phyloP scores from a whole-genome alignment of 1,140 invertebrate genomes.

The Procambarus virginalis region DNA sequence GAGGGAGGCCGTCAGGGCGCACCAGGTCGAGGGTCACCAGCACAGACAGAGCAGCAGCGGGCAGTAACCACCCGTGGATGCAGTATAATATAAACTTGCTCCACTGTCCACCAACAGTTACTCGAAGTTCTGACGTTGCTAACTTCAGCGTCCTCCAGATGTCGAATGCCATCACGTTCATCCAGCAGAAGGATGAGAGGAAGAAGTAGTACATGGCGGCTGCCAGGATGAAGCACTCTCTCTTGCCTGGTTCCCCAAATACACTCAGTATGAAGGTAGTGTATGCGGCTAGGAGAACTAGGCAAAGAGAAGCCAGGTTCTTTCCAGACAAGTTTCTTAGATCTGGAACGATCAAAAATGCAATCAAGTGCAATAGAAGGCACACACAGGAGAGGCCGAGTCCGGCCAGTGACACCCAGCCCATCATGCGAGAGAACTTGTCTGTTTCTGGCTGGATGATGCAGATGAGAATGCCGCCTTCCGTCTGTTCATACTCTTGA shows the following conservation, averaged over 20 bases:
- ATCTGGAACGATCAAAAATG: constrained; percentile 75
- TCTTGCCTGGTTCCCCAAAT: constrained; percentile 70
- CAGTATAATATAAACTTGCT: constrained; percentile 77
- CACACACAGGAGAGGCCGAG: constrained; percentile 76
- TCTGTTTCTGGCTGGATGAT: constrained; percentile 71
- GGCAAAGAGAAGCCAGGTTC: constrained; percentile 76
- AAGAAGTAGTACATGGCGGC: constrained; percentile 94
- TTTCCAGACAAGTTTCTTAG: constrained; percentile 77
- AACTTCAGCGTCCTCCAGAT: constrained; percentile 80
- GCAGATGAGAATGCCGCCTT: constrained; percentile 72
- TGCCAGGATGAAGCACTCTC: constrained; percentile 78
- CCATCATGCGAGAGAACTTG: constrained; percentile 75
- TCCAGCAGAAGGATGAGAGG: constrained; percentile 95
- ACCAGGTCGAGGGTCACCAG: constrained; percentile 76
- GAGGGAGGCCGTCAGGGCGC: constrained; percentile 72
- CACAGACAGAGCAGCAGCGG: constrained; percentile 75
- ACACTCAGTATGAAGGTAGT: constrained; percentile 75
- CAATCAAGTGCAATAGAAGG: constrained; percentile 75
- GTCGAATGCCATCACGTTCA: constrained; percentile 96
- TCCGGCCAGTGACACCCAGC: constrained; percentile 75
- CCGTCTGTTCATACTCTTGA: constrained; percentile 72
- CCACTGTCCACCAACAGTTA: constrained; percentile 74
- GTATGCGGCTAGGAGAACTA: constrained; percentile 76
- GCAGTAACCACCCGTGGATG: constrained; percentile 77
- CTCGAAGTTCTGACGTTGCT: constrained; percentile 76